phyloP scores from a whole-genome alignment of 1,140 invertebrate species.

The Drosophila takahashii region DNA sequence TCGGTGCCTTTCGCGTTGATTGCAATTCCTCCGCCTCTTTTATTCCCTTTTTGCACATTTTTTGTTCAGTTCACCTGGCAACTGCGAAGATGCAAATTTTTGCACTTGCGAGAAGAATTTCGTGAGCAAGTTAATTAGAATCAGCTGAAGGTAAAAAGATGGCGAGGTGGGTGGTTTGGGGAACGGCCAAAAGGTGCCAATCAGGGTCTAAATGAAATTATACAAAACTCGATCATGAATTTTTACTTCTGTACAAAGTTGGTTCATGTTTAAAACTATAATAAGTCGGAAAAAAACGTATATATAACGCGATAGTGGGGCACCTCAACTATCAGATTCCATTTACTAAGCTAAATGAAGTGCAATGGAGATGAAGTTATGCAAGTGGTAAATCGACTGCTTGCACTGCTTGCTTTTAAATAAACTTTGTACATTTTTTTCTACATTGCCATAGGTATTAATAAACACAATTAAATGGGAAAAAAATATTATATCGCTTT shows the following conservation, averaged over 20 bases:
- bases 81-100: conserved; percentile 48
- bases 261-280: neutral
- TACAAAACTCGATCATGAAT: conserved; percentile 11
- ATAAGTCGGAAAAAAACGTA: neutral
- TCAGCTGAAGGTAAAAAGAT: neutral
- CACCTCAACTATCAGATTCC: no score
- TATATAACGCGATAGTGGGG: no score
- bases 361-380: no score
- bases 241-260: conserved; percentile 14
- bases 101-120: conserved; percentile 17
- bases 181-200: conserved; percentile 16
- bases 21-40: conserved; percentile 14
- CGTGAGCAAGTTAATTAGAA: conserved; percentile 39
- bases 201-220: conserved; percentile 39
- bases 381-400: no score
- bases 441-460: no score
- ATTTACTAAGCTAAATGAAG: no score
- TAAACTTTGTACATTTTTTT: neutral
- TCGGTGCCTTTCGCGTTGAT: conserved; percentile 59
- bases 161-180: neutral
- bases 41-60: conserved; percentile 3
- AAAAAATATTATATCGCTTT: no score
- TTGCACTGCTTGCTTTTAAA: no score
- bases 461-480: no score
- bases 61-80: conserved; percentile 8